Conservation (phyloP, 2,888 invertebrate genomes). For the Drosophila monieri region DNA sequence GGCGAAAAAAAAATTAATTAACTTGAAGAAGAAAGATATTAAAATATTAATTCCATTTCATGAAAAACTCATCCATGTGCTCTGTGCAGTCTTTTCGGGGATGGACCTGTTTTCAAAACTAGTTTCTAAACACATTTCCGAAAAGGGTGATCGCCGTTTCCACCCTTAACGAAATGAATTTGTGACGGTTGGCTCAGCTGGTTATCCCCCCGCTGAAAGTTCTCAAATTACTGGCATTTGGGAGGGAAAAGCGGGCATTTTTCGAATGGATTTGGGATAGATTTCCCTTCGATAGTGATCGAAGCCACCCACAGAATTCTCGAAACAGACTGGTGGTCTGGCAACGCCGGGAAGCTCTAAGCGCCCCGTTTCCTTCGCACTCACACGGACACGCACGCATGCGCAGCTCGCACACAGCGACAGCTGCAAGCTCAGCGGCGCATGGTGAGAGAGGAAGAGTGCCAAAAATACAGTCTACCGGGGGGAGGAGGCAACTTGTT, state of each 20-base stretch:
- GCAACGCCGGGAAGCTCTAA: conserved; percentile 21
- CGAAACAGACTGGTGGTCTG: conserved; percentile 8
- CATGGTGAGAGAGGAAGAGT: conserved; percentile 39
- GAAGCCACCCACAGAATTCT: conserved; percentile 1
- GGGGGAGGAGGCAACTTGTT: background rate
- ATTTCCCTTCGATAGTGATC: background rate
- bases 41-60: background rate
- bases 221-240: conserved; percentile 52
- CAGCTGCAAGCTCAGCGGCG: background rate
- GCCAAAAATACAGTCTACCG: conserved; percentile 23
- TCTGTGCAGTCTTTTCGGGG: conserved; percentile 7
- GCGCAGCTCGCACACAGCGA: conserved; percentile 13
- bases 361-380: conserved; percentile 9
- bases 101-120: conserved; percentile 42
- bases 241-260: conserved; percentile 7
- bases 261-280: background rate
- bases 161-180: conserved; percentile 24
- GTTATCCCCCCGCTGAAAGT: conserved; percentile 20
- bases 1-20: background rate
- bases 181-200: conserved; percentile 59
- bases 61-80: conserved; percentile 1
- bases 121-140: conserved; percentile 23
- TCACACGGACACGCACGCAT: conserved; percentile 24
- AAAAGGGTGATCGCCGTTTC: conserved; percentile 35
- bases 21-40: background rate